Evolutionary conservation across 1,140 invertebrate genomes (phyloP), one percentile per base, ranked within the genome.

Genomic region (Wasmannia auropunctata): DNA sequence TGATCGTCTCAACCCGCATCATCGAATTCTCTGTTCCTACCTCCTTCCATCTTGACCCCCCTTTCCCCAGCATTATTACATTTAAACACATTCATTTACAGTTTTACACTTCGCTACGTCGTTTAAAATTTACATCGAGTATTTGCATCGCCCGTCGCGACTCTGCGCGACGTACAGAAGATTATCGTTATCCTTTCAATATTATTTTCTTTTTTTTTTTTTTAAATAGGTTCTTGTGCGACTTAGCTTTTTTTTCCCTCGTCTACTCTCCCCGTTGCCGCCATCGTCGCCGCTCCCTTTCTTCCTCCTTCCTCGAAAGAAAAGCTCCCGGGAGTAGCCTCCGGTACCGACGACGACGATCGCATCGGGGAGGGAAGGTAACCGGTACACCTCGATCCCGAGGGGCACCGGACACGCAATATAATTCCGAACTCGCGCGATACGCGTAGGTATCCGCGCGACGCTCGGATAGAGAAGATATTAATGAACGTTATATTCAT

Each of bases 71-170:
- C 69, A 75, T 89, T 90, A 91, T 90, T 92, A 93, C 90, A 94
- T 91, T 93, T 94, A 92, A 91, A 94, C 79, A 94, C 92, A 93
- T 90, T 93, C 93, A 92, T 91, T 92, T 93, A 93, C 92, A 91
- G 88, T 91, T 90, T 92, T 90, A 86, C 87, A 88, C 86, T 90
- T 94, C 92, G 85, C 92, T 94, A 93, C 91, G 80, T 88, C 91
- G 93, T 94, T n/a, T n/a, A 91, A 91, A 86, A 89, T 86, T 85
- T 91, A 91, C 80, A 88, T 87, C 65, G 77, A 87, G 67, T 83
- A 43, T 85, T 77, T 40, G 75, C 43, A 51, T 72, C 54, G 80
- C 28, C 14, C 11, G 58, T 65, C 75, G 72, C 65, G 58, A 31
- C 65, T 40, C 43, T 62, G 40, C 40, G 34, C 89, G 63, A 91